Conservation (phyloP, 2,888 invertebrate genomes). For the Capitulum mitella region DNA sequence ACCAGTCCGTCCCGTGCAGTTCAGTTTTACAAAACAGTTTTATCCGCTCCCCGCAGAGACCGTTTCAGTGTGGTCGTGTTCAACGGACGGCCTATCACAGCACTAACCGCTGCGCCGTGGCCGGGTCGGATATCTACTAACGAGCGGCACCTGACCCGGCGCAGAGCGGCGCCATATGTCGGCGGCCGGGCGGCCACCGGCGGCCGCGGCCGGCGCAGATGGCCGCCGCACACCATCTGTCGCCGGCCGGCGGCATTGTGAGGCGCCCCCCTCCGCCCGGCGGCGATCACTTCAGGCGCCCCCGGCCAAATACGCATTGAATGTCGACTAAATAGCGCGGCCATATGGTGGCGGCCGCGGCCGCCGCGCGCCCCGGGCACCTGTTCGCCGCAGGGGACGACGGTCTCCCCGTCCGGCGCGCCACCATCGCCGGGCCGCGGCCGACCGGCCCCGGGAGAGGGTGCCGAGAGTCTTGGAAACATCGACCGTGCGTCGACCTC, state of each 20-base stretch:
- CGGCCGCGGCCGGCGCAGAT: not conserved
- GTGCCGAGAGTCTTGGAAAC: no score
- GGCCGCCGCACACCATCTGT: not conserved
- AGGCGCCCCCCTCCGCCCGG: not conserved
- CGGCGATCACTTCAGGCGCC: not conserved
- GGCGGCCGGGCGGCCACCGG: not conserved
- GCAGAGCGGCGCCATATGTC: not conserved
- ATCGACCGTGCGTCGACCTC: no score
- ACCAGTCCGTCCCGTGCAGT: no score
- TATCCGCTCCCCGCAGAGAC: no score
- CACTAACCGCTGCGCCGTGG: no score
- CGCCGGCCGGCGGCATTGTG: slow-evolving; percentile 1
- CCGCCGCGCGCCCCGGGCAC: not conserved
- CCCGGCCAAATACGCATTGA: slow-evolving; percentile 16
- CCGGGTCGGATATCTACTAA: no score
- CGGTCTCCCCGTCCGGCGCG: no score
- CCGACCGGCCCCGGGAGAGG: no score
- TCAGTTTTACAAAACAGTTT: no score
- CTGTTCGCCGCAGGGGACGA: not conserved
- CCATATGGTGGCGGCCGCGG: slow-evolving; percentile 14
- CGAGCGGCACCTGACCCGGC: not conserved
- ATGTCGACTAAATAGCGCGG: slow-evolving; percentile 6
- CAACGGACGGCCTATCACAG: no score
- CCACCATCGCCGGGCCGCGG: no score
- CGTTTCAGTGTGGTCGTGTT: no score